Base-by-base conservation (phyloP, 2,888 invertebrate genomes). In the Eupithecia inturbata region DNA sequence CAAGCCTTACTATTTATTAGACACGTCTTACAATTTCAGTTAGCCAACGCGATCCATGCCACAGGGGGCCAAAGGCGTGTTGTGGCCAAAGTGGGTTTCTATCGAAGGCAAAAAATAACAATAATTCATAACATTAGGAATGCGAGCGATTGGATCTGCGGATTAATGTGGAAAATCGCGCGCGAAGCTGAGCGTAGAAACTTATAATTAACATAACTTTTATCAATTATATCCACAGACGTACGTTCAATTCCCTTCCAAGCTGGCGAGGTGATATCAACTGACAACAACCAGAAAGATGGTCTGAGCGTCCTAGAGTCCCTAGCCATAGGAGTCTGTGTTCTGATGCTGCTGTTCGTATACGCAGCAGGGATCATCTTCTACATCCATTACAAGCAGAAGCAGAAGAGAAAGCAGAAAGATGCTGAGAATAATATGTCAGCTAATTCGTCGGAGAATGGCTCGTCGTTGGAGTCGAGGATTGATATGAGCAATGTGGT, bases 361-460 rank as follows among this genome's bases (percentile, higher is more conserved):
- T 98, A 98, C 87, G 97, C 98, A 5, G 97, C 97, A 0, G 97
- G 98, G 1, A 97, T 98, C 9, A 96, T 97, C 71, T 95, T 98
- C 71, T 98, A 97, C 84, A 90, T 98, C 22, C 97, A 97, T 87
- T 96, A 97, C 72, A 95, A 96, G 76, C 95, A 95, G 82, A 95
- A 96, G 78, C 96, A 96, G 83, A 95, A 96, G 70, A 95, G 95
- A 77, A 93, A 92, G 72, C 84, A 88, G 49, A 93, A 92, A 68
- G 94, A 93, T 73, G 89, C 91, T 2, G 94, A 94, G 78, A 82
- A 89, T 77, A 92, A 89, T 77, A 81, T 88, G 71, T 87, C 92
- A 1, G 88, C 88, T 70, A 89, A 89, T 9, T 80, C 88, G 66
- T 91, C 91, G 19, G 92, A 92, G 28, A 91, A 91, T 76, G 88